Conservation (phyloP, 2,888 invertebrate species). For the Hesperia comma region DNA sequence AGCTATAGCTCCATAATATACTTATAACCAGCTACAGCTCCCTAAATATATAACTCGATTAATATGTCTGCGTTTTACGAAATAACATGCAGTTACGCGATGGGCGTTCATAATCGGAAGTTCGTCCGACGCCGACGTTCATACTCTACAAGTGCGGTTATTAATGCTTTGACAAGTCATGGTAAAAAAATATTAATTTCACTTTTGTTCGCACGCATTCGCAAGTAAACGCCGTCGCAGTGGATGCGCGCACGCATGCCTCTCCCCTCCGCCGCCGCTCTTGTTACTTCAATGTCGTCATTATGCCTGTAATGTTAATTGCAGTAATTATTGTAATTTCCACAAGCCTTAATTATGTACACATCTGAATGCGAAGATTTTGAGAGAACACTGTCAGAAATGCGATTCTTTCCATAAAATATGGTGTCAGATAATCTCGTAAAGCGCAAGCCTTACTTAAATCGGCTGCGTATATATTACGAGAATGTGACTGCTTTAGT, state of each 20-base stretch:
- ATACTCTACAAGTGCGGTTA: slow-evolving; percentile 17
- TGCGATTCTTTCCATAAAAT: not conserved
- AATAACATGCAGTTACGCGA: not conserved
- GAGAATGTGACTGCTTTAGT: too few relatives aligned
- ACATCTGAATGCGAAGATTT: not conserved
- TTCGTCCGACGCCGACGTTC: slow-evolving; percentile 24
- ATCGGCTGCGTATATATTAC: too few relatives aligned
- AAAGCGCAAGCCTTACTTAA: too few relatives aligned
- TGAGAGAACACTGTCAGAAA: not conserved
- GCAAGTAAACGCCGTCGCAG: slow-evolving; percentile 21
- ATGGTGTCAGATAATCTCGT: not conserved
- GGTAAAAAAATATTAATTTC: slow-evolving; percentile 36
- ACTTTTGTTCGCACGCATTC: slow-evolving; percentile 30
- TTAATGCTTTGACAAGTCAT: slow-evolving; percentile 31
- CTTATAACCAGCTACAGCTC: too few relatives aligned
- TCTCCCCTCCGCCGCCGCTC: not conserved
- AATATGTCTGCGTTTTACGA: not conserved
- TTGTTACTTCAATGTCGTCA: not conserved
- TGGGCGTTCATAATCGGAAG: slow-evolving; percentile 25
- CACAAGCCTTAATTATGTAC: not conserved
- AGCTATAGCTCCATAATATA: too few relatives aligned
- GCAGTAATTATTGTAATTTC: not conserved
- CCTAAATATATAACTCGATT: too few relatives aligned
- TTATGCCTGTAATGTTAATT: not conserved
- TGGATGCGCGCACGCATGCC: slow-evolving; percentile 25